These are phyloP conservation scores for Rhyzopertha dominica DNA, from an alignment of 1,140 invertebrate genomes.

Conservation along the genomic window DNA sequence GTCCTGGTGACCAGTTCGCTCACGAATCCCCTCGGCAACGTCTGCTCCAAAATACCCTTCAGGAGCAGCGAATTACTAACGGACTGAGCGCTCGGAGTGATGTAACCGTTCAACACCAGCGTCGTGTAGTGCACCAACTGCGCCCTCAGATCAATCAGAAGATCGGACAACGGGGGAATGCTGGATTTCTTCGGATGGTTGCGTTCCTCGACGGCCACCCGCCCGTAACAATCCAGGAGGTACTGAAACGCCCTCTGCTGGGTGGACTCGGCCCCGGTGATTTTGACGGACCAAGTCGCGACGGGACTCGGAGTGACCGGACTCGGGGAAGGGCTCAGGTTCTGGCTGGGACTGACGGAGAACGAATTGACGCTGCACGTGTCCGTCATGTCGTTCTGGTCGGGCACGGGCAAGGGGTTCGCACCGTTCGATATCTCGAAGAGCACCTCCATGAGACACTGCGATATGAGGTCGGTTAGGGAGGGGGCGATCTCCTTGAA, in stretches of 20 bases:
- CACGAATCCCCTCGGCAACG: slow-evolving; percentile 62
- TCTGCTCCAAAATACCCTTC: slow-evolving; percentile 57
- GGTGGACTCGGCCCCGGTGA: slow-evolving; percentile 39
- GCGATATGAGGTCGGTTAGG: slow-evolving; percentile 52
- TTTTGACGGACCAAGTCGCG: slow-evolving; percentile 38
- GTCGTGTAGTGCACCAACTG: slow-evolving; percentile 60
- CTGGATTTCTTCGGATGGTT: slow-evolving; percentile 67
- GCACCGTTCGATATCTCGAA: slow-evolving; percentile 55
- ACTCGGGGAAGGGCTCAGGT: slow-evolving; percentile 40
- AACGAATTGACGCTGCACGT: slow-evolving; percentile 42
- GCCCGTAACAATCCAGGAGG: slow-evolving; percentile 62
- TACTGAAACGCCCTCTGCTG: slow-evolving; percentile 54
- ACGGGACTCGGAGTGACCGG: slow-evolving; percentile 42
- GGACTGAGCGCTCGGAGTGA: slow-evolving; percentile 17
- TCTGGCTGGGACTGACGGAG: slow-evolving; percentile 31
- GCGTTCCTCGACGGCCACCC: slow-evolving; percentile 61
- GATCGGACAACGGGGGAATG: slow-evolving; percentile 50
- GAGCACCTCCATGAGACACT: slow-evolving; percentile 66
- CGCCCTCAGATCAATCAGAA: slow-evolving; percentile 54
- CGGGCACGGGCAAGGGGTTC: slow-evolving; percentile 54
- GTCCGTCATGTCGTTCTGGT: slow-evolving; percentile 47
- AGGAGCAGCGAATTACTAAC: slow-evolving; percentile 51
- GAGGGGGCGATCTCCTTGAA: slow-evolving; percentile 48
- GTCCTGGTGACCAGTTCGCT: slow-evolving; percentile 59
- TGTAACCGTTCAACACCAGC: slow-evolving; percentile 54